Conservation (phyloP, 2,113 vertebrate species). For the Tachycineta bicolor region DNA sequence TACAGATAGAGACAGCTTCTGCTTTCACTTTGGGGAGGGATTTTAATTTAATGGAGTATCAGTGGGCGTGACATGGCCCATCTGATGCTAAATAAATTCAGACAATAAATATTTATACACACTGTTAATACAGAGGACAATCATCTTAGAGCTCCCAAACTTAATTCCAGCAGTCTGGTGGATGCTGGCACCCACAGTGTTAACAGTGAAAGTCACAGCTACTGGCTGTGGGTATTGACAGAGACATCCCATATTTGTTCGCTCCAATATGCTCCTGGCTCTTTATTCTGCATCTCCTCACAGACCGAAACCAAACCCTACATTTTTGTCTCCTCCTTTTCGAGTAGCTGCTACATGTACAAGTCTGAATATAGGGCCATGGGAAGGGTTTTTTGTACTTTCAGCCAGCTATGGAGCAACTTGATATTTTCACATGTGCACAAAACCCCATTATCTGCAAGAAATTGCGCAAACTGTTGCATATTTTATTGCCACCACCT, state of each 20-base stretch:
- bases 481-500: background rate
- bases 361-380: background rate
- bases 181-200: background rate
- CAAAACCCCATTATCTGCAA: background rate
- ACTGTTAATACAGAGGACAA: background rate
- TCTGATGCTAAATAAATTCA: background rate
- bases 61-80: rapidly evolving
- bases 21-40: background rate
- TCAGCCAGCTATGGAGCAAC: background rate
- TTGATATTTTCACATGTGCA: background rate
- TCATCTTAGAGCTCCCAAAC: background rate
- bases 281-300: background rate
- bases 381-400: background rate
- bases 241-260: background rate
- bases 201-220: background rate
- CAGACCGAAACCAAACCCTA: background rate
- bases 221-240: background rate
- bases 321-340: background rate
- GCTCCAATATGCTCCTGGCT: background rate
- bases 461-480: background rate
- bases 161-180: background rate
- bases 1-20: background rate
- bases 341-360: background rate
- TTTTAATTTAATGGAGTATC: background rate
- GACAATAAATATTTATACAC: background rate